Evolutionary conservation across 2,888 invertebrate genomes (phyloP).

Genomic region (Sepioteuthis lessoniana): DNA sequence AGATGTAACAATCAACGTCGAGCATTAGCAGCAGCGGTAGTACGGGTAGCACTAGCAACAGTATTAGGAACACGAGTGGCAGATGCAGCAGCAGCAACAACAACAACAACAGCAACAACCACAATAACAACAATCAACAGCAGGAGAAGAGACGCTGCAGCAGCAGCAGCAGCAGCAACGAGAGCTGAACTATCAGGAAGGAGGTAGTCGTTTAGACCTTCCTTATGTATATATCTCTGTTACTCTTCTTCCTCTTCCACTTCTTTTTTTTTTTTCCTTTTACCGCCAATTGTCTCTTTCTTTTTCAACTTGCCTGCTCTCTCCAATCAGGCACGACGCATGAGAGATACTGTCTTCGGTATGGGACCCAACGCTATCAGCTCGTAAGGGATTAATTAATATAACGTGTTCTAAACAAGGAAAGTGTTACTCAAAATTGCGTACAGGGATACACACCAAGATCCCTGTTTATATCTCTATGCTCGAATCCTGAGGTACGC

Average conservation of each 20-base stretch:
- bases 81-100: background rate
- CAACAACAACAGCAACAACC: background rate
- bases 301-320: background rate
- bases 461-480: background rate
- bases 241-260: background rate
- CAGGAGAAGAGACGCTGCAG: background rate
- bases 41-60: background rate
- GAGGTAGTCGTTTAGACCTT: background rate
- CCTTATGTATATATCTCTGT: background rate
- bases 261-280: background rate
- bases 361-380: background rate
- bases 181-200: background rate
- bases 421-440: background rate
- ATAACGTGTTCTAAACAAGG: background rate
- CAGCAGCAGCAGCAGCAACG: background rate
- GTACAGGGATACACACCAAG: background rate
- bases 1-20: background rate
- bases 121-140: background rate
- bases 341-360: background rate
- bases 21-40: background rate
- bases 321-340: background rate
- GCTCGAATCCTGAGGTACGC: background rate
- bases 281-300: background rate
- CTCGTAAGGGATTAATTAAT: background rate
- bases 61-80: background rate